Base-by-base conservation (phyloP, 1,140 invertebrate genomes). In the Dermatophagoides farinae region DNA sequence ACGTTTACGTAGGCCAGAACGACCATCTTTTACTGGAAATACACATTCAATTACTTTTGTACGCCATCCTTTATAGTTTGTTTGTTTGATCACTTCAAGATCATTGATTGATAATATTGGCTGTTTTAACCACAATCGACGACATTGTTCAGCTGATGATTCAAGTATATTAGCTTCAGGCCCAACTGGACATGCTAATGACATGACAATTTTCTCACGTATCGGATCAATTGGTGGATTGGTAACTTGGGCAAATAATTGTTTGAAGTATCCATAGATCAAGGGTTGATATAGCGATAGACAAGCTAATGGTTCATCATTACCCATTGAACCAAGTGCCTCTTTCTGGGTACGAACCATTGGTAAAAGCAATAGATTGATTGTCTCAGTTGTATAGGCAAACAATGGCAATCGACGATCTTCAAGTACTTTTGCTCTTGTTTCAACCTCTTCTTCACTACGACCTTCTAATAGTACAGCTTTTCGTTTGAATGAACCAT, bases 211-310 rank as follows among this genome's bases (percentile, higher is more conserved):
- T 71, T 88, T 90, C 74, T 99, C 95, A 66, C 95, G 82, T 78
- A 99, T 97, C 43, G 95, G 95, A 79, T 99, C 95, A 65, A 99
- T 97, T 6, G 95, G 93, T n/a, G 95, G 95, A 77, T 99, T 98
- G 63, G 95, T 99, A 49, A 97, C 93, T 78, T 98, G 95, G 25
- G 95, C 95, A 75, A 98, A 98, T n/a, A 97, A 76, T 72, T 99
- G 95, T 71, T 98, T 97, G 74, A 99, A 98, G 71, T 98, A 99
- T 65, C 92, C 88, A 72, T 95, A 98, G 0, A 88, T 77, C 50
- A 96, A 73, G 1, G 95, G 95, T 69, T 92, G 88, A 74, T 90
- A 97, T 66, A 82, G 76, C 6, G 93, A 97, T 10, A 98, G 77
- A 69, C 93, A 97, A 9, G 95, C 93, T 60, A 98, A 72, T 0